These are phyloP conservation scores for Plectrocnemia conspersa DNA, from an alignment of 1,140 invertebrate species.

Conservation along the genomic window DNA sequence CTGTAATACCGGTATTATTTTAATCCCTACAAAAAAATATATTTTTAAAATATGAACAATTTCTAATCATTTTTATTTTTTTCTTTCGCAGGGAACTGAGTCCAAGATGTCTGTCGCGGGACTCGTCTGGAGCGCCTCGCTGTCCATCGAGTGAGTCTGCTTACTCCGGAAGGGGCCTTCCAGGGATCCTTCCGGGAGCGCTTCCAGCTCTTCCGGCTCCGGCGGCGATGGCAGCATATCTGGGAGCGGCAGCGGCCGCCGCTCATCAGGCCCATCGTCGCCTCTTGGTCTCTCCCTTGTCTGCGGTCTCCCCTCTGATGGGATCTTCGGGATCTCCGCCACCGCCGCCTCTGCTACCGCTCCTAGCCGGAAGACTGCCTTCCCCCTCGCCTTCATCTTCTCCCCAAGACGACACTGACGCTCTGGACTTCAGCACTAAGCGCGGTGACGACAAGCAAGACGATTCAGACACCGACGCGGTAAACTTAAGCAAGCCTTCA, in stretches of 20 bases:
- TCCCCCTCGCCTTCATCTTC: slow-evolving; percentile 49
- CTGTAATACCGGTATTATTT: too few species aligned
- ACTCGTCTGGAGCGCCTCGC: slow-evolving; percentile 64
- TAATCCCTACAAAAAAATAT: not conserved
- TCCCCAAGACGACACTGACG: slow-evolving; percentile 49
- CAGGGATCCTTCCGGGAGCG: slow-evolving; percentile 51
- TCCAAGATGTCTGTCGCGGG: slow-evolving; percentile 72
- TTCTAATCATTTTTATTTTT: slow-evolving; percentile 31
- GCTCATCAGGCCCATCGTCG: slow-evolving; percentile 68
- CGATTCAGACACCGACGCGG: slow-evolving; percentile 58
- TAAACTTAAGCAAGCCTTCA: slow-evolving; percentile 63
- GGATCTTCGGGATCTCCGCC: slow-evolving; percentile 67
- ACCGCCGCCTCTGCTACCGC: slow-evolving; percentile 64
- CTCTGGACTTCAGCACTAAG: slow-evolving; percentile 74
- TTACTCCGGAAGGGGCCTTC: slow-evolving; percentile 60
- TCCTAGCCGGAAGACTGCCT: slow-evolving; percentile 40
- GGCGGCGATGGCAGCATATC: slow-evolving; percentile 72
- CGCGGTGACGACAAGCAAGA: slow-evolving; percentile 55
- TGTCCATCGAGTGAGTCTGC: slow-evolving; percentile 65
- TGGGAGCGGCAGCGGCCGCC: slow-evolving; percentile 60
- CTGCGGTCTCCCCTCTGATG: slow-evolving; percentile 48
- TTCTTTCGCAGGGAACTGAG: slow-evolving; percentile 68
- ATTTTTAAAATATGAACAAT: not conserved
- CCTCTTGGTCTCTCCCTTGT: slow-evolving; percentile 70
- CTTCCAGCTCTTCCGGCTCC: slow-evolving; percentile 54